phyloP scores from a whole-genome alignment of 2,888 invertebrate genomes.

The Serripes groenlandicus region DNA sequence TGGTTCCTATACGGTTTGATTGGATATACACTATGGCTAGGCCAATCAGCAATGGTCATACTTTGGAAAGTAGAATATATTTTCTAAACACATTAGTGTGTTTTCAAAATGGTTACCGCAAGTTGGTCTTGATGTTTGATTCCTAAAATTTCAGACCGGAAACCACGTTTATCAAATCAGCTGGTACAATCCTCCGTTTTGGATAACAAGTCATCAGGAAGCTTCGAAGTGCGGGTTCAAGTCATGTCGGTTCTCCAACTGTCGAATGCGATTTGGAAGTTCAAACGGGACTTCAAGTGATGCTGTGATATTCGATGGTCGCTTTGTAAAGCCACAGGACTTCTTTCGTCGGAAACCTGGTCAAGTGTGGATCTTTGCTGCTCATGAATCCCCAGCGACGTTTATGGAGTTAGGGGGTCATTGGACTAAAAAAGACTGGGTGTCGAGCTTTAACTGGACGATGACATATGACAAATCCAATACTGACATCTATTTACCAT shows the following conservation, averaged over 20 bases:
- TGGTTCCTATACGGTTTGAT: too few relatives aligned
- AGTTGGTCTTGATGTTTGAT: neutral
- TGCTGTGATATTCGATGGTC: slow-evolving; percentile 60
- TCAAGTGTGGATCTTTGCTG: slow-evolving; percentile 60
- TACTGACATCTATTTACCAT: slow-evolving; percentile 57
- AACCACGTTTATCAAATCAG: too few relatives aligned
- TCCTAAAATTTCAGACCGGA: too few relatives aligned
- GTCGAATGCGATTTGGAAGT: slow-evolving; percentile 40
- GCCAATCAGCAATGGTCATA: too few relatives aligned
- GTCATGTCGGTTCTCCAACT: slow-evolving; percentile 49
- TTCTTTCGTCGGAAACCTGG: slow-evolving; percentile 32
- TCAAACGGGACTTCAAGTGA: slow-evolving; percentile 20
- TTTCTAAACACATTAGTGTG: neutral
- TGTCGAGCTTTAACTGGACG: slow-evolving; percentile 59
- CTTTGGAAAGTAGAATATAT: neutral
- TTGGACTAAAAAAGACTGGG: slow-evolving; percentile 42
- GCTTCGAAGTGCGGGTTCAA: slow-evolving; percentile 31
- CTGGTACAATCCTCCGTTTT: slow-evolving; percentile 55
- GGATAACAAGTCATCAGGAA: slow-evolving; percentile 20
- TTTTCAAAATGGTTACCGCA: too few relatives aligned
- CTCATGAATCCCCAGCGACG: slow-evolving; percentile 44
- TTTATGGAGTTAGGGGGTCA: slow-evolving; percentile 21
- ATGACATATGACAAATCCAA: slow-evolving; percentile 56
- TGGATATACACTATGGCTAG: too few relatives aligned
- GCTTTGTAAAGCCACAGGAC: slow-evolving; percentile 25